Evolutionary conservation across 2,797 vertebrate species (phyloP).

Genomic region (Garrulus glandarius): DNA sequence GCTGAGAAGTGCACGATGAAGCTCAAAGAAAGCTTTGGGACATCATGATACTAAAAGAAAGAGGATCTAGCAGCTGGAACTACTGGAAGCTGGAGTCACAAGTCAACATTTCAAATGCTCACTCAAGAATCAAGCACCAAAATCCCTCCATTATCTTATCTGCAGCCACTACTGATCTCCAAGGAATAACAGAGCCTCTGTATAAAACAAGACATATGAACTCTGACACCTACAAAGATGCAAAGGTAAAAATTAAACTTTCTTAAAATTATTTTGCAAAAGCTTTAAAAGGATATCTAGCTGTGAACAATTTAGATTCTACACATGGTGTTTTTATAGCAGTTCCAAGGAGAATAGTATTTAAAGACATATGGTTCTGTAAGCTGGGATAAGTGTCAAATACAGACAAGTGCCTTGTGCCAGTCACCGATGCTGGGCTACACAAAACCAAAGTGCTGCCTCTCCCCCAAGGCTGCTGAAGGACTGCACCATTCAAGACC

Average conservation of each 20-base stretch:
- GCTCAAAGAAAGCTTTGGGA: background rate
- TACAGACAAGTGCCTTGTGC: background rate
- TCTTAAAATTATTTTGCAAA: background rate
- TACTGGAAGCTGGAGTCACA: background rate
- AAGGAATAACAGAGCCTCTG: background rate
- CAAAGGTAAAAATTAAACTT: background rate
- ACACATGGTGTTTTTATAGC: rapidly evolving
- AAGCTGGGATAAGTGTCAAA: background rate
- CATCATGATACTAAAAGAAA: background rate
- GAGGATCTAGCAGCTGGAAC: background rate
- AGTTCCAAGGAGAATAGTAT: background rate
- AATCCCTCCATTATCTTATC: background rate
- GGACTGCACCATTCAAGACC: background rate
- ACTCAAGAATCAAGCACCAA: background rate
- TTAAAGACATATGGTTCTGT: rapidly evolving
- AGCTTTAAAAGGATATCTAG: background rate
- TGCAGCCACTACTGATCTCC: background rate
- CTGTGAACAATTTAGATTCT: background rate
- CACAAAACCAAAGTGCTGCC: background rate
- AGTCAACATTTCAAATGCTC: background rate
- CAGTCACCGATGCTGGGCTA: background rate
- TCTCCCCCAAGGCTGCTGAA: background rate
- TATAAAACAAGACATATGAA: background rate
- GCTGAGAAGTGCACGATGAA: background rate
- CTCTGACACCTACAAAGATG: background rate